Evolutionary conservation across 2,888 invertebrate genomes (phyloP).

Genomic region (Nezara viridula): DNA sequence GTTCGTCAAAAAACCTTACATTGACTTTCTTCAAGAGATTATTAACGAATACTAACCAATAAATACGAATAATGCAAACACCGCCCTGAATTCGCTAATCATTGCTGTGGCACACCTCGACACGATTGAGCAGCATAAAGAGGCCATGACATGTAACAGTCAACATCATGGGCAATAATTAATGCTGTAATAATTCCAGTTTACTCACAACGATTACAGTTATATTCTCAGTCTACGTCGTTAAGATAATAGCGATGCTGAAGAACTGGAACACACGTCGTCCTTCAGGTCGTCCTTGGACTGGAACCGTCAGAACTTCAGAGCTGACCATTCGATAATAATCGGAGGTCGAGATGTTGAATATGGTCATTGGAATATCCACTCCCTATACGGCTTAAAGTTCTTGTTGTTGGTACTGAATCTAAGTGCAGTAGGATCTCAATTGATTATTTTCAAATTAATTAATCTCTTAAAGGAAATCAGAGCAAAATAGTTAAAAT

Average conservation of each 20-base stretch:
- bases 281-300: background rate
- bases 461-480: too few relatives aligned
- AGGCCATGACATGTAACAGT: background rate
- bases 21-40: background rate
- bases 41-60: background rate
- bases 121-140: background rate
- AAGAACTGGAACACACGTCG: slow-evolving; percentile 15
- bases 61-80: background rate
- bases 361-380: background rate
- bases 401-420: background rate
- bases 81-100: slow-evolving; percentile 14
- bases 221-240: background rate
- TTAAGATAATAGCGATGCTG: background rate
- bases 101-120: too few relatives aligned
- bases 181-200: background rate
- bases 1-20: background rate
- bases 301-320: background rate
- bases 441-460: background rate
- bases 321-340: background rate
- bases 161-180: background rate
- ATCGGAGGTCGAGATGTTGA: slow-evolving; percentile 6
- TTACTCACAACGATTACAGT: background rate
- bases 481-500: too few relatives aligned
- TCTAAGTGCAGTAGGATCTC: background rate
- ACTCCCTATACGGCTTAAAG: background rate